Conservation (phyloP, 2,888 invertebrate species). For the Busseola fusca region DNA sequence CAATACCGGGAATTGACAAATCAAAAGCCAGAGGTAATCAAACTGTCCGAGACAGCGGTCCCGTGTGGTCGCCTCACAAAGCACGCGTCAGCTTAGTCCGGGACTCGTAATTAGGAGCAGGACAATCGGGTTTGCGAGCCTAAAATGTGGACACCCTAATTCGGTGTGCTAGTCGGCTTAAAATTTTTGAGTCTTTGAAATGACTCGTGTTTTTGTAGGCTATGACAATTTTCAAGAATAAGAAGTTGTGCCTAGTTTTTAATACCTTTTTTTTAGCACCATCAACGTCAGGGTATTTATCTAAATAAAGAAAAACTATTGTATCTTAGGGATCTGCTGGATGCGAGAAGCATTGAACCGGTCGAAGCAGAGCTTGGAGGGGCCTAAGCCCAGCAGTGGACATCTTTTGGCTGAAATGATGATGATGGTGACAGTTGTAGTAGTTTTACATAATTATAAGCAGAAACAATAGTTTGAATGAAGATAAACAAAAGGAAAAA, state of each 20-base stretch:
- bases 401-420: too few species aligned
- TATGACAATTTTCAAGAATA: background rate
- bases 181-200: conserved; percentile 31
- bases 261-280: too few species aligned
- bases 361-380: too few species aligned
- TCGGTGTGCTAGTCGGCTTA: conserved; percentile 30
- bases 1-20: conserved; percentile 48
- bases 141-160: conserved; percentile 43
- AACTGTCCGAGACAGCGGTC: conserved; percentile 54
- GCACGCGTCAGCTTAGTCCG: conserved; percentile 45
- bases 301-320: background rate
- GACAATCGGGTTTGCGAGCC: conserved; percentile 57
- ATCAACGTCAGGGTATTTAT: too few species aligned
- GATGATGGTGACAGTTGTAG: background rate
- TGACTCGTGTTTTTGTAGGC: conserved; percentile 1
- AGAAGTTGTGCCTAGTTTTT: too few species aligned
- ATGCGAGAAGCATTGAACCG: background rate
- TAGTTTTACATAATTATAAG: background rate
- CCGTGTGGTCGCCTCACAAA: conserved; percentile 59
- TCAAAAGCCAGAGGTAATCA: conserved; percentile 58
- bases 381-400: too few species aligned
- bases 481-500: background rate
- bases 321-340: background rate
- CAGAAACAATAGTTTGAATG: background rate
- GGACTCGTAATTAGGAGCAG: conserved; percentile 64